Evolutionary conservation across 2,797 vertebrate species (phyloP).

Genomic region (Anomalospiza imberbis): DNA sequence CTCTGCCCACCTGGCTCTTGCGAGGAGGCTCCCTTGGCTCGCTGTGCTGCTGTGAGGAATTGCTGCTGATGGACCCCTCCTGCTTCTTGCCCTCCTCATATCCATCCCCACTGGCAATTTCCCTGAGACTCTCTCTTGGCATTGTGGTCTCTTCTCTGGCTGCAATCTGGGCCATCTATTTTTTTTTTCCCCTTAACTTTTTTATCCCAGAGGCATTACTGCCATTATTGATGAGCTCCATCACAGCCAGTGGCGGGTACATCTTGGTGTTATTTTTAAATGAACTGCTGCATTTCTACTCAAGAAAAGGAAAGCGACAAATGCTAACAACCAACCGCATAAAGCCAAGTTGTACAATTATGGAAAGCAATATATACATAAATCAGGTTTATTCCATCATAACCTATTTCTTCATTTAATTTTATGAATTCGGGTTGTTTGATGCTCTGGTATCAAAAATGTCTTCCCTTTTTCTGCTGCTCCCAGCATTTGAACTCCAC

Average conservation of each 20-base stretch:
- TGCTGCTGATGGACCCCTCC: background rate
- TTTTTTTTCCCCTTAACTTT: background rate
- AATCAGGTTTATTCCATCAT: too few relatives aligned
- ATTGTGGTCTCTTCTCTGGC: background rate
- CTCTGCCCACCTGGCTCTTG: background rate
- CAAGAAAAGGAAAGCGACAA: background rate
- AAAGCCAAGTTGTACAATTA: background rate
- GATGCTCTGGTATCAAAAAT: too few relatives aligned
- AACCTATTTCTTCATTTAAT: too few relatives aligned
- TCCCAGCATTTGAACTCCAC: too few relatives aligned
- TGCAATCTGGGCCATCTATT: background rate
- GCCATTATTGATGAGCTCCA: background rate
- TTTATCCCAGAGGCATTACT: background rate
- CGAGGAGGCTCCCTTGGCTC: background rate
- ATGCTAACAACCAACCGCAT: background rate
- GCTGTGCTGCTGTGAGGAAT: background rate
- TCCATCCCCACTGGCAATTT: background rate
- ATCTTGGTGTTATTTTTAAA: background rate
- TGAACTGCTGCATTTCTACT: background rate
- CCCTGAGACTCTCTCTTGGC: background rate
- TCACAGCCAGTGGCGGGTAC: background rate
- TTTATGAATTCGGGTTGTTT: too few relatives aligned
- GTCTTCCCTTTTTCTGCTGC: too few relatives aligned
- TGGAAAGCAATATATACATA: background rate
- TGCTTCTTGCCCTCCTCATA: background rate